phyloP scores from a whole-genome alignment of 2,888 invertebrate genomes.

The Agonum fuliginosum region DNA sequence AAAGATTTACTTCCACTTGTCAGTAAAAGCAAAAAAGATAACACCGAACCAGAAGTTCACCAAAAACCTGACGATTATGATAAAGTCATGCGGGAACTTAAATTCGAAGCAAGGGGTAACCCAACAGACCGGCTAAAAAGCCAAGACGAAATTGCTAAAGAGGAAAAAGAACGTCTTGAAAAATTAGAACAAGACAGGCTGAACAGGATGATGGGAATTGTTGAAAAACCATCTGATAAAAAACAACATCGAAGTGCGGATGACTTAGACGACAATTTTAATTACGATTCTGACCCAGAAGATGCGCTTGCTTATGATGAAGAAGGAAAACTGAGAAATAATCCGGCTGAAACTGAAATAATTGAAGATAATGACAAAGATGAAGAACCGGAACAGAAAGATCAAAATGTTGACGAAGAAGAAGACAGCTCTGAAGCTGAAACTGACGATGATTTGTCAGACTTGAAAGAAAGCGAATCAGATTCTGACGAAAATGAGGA shows the following conservation, averaged over 20 bases:
- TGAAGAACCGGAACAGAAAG: conserved; percentile 65
- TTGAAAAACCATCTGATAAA: conserved; percentile 68
- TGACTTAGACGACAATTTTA: conserved; percentile 90
- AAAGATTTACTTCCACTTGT: conserved; percentile 84
- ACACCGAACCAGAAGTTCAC: conserved; percentile 68
- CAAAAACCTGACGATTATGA: conserved; percentile 84
- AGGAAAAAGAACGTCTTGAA: conserved; percentile 86
- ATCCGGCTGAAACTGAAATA: conserved; percentile 67
- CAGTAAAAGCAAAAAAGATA: conserved; percentile 75
- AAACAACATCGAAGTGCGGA: conserved; percentile 86
- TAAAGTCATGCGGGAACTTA: conserved; percentile 85
- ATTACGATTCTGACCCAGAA: conserved; percentile 75
- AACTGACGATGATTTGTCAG: conserved; percentile 72
- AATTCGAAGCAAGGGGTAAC: conserved; percentile 87
- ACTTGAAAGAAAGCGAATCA: conserved; percentile 73
- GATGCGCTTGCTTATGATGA: conserved; percentile 69
- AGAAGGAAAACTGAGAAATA: conserved; percentile 68
- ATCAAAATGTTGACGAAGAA: conserved; percentile 65
- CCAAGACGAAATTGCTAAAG: conserved; percentile 87
- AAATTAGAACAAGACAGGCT: conserved; percentile 86
- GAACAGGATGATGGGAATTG: conserved; percentile 83
- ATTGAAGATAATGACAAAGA: conserved; percentile 64
- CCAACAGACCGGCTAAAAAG: conserved; percentile 88
- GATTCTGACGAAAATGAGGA: conserved; percentile 67
- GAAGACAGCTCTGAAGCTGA: conserved; percentile 65